These are phyloP conservation scores for Aelia acuminata DNA, from an alignment of 2,888 invertebrate genomes.

Conservation along the genomic window DNA sequence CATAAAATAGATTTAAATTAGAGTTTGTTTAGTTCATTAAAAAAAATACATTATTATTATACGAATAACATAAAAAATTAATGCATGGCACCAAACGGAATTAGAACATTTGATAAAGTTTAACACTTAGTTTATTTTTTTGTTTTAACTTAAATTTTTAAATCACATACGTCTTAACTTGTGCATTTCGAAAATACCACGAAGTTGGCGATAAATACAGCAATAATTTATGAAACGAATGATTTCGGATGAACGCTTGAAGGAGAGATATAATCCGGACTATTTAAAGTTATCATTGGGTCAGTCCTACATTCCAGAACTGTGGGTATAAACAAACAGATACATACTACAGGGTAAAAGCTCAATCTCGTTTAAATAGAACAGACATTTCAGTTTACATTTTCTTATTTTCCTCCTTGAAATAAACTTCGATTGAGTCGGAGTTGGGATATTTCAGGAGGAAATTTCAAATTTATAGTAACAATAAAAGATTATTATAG, in stretches of 20 bases:
- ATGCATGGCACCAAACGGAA: no score
- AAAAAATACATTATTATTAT: no score
- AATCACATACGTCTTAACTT: not conserved
- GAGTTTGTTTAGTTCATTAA: no score
- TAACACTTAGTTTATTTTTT: no score
- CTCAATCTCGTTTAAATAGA: conserved; percentile 9
- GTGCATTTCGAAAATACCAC: not conserved
- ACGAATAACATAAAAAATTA: no score
- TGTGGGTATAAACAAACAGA: conserved; percentile 34
- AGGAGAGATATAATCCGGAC: conserved; percentile 31
- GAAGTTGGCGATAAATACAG: not conserved
- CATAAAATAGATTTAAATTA: no score
- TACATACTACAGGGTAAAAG: conserved; percentile 37
- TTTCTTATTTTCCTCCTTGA: conserved; percentile 27
- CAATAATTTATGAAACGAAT: not conserved
- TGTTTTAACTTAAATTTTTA: not conserved
- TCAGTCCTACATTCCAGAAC: conserved; percentile 34
- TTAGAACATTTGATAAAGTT: not conserved
- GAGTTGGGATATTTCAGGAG: not conserved
- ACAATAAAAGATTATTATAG: not conserved
- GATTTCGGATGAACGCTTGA: not conserved
- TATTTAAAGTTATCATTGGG: conserved; percentile 39
- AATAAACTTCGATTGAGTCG: not conserved
- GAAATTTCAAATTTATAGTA: not conserved
- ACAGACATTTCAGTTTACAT: conserved; percentile 12